A percentile compares a stretch with the other conserved stretches of the same genome.
Conservation (phyloP, 2,113 vertebrate species). For the Tyrannus savana region DNA sequence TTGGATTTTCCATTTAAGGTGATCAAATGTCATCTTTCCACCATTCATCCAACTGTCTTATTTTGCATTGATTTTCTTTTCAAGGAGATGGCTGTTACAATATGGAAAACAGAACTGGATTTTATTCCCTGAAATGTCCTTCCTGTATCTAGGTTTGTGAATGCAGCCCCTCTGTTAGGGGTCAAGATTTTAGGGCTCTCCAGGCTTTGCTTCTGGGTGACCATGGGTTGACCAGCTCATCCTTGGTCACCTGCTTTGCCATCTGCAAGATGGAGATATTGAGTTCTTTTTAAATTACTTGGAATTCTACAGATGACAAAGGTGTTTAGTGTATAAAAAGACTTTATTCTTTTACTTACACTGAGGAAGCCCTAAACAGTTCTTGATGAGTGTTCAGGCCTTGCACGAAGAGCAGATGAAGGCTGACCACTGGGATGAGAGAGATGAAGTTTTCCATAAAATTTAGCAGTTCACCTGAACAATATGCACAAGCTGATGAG, state of each 20-base stretch:
- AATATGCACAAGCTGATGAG: background rate
- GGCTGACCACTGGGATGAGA: background rate
- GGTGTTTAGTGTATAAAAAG: background rate
- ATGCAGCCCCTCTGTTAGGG: background rate
- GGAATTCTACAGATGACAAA: background rate
- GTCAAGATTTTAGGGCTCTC: background rate
- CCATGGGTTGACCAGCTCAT: background rate
- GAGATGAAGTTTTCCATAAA: background rate
- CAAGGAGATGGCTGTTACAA: background rate
- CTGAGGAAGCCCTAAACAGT: background rate
- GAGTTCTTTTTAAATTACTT: background rate
- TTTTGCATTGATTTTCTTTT: background rate
- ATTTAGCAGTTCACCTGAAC: background rate
- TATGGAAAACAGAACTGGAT: background rate
- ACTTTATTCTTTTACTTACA: background rate
- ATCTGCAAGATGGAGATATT: background rate
- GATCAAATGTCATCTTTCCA: background rate
- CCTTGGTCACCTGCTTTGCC: background rate
- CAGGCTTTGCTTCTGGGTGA: background rate
- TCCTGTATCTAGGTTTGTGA: background rate
- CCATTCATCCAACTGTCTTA: background rate
- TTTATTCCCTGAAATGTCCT: background rate
- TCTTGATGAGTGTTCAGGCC: background rate
- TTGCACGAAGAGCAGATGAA: background rate
- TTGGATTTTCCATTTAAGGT: constrained; percentile 53